Evolutionary conservation across 2,113 vertebrate species (phyloP), one percentile per base, ranked within the genome.

Genomic region (Leuciscus idus): DNA sequence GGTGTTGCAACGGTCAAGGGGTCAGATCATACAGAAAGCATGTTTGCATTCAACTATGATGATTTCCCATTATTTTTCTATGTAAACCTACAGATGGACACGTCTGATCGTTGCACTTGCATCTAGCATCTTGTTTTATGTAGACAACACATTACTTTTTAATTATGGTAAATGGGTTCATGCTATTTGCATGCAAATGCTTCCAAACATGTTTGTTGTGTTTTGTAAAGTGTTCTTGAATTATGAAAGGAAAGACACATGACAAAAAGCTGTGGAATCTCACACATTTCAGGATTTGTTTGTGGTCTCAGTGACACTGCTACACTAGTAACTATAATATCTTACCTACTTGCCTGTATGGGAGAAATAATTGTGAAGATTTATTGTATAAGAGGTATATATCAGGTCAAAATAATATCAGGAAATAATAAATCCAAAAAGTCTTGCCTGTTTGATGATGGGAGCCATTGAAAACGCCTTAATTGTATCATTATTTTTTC

Each of bases 181-280:
- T 36, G 83, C 73, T 84, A 84, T 87, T 88, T 90, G 85, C 88
- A 85, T 81, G 83, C 70, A 87, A 83, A 85, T 61, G 74, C 62
- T 87, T 80, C 28, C 28, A 43, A 48, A 76, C 8, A 8, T 87
- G 77, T 87, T 87, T 84, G 72, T 83, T 78, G 64, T 74, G 84
- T 82, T 82, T 43, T 52, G 70, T 43, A 21, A 73, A 43, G 46
- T 68, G 73, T 46, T 77, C 48, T 85, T 85, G 68, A 68, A 77
- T 89, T 48, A 84, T 39, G 79, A 73, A 86, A 78, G 13, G 52
- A 59, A 55, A 84, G 30, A 30, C 28, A n/a, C 30, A 62, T 59
- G 33, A 13, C 26, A 72, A 85, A 85, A 83, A 46, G 8, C 17
- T 77, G 13, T 55, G 30, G 50, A 70, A 78, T 66, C 68, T 72